These are phyloP conservation scores for Xylota segnis DNA, from an alignment of 2,888 invertebrate genomes.

Conservation along the genomic window DNA sequence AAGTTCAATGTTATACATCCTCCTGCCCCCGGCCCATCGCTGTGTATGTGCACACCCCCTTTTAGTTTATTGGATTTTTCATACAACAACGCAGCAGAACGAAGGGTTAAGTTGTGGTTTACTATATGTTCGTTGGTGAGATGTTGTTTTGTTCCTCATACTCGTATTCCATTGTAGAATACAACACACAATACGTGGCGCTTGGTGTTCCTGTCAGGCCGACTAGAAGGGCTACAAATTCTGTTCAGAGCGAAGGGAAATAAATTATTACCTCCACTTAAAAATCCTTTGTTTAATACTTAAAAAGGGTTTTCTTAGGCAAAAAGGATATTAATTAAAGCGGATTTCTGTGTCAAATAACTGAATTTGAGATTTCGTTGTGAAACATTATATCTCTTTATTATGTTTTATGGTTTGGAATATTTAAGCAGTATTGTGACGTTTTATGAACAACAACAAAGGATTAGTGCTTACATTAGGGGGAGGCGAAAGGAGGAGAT, in stretches of 20 bases:
- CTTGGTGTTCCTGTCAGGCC: slow-evolving; percentile 36
- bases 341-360: slow-evolving; percentile 74
- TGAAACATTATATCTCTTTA: slow-evolving; percentile 66
- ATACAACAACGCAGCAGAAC: slow-evolving; percentile 40
- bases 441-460: slow-evolving; percentile 8
- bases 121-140: slow-evolving; percentile 33
- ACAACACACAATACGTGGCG: slow-evolving; percentile 56
- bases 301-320: slow-evolving; percentile 59
- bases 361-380: slow-evolving; percentile 55
- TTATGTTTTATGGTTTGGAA: slow-evolving; percentile 47
- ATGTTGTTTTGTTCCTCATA: slow-evolving; percentile 27
- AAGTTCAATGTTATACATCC: slow-evolving; percentile 72
- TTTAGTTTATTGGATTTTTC: slow-evolving; percentile 67
- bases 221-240: slow-evolving; percentile 44
- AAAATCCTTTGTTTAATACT: slow-evolving; percentile 71
- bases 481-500: neutral
- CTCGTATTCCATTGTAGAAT: slow-evolving; percentile 33
- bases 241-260: slow-evolving; percentile 37
- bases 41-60: neutral
- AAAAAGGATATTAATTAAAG: slow-evolving; percentile 74
- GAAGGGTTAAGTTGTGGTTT: slow-evolving; percentile 75
- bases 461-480: slow-evolving; percentile 13
- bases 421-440: slow-evolving; percentile 16
- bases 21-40: neutral
- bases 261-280: slow-evolving; percentile 75